Conservation (phyloP, 2,888 invertebrate species). For the Phengaris alcon region DNA sequence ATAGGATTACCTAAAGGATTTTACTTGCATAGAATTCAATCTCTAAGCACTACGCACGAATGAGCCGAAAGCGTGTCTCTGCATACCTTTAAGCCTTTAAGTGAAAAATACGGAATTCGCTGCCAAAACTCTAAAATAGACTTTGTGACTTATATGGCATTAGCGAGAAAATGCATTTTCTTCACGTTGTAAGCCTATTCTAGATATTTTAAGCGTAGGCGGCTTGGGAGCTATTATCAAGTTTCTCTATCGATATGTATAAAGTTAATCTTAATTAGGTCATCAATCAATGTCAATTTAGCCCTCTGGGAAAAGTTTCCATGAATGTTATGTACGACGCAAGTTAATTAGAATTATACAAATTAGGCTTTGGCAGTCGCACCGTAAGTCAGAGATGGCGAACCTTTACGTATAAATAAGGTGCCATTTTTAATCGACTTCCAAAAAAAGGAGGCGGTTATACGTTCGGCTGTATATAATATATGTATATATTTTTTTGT, state of each 20-base stretch:
- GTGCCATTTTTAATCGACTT: too few species aligned
- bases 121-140: slow-evolving; percentile 16
- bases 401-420: too few species aligned
- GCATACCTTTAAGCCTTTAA: slow-evolving; percentile 34
- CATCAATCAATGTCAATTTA: background rate
- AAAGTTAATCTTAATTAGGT: background rate
- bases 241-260: slow-evolving; percentile 1
- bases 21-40: slow-evolving; percentile 33
- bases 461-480: too few species aligned
- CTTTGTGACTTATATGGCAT: slow-evolving; percentile 17
- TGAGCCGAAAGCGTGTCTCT: slow-evolving; percentile 34
- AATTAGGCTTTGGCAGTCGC: too few species aligned
- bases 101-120: slow-evolving; percentile 28
- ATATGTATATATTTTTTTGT: too few species aligned
- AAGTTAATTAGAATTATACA: too few species aligned
- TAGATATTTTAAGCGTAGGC: background rate
- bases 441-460: too few species aligned
- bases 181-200: background rate
- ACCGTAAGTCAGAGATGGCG: too few species aligned
- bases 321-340: background rate
- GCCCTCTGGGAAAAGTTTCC: background rate
- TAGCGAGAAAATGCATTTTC: slow-evolving; percentile 18
- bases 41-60: slow-evolving; percentile 37
- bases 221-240: background rate
- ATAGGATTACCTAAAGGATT: background rate